These are phyloP conservation scores for Corvus moneduloides DNA, from an alignment of 2,113 vertebrate genomes.

Conservation along the genomic window DNA sequence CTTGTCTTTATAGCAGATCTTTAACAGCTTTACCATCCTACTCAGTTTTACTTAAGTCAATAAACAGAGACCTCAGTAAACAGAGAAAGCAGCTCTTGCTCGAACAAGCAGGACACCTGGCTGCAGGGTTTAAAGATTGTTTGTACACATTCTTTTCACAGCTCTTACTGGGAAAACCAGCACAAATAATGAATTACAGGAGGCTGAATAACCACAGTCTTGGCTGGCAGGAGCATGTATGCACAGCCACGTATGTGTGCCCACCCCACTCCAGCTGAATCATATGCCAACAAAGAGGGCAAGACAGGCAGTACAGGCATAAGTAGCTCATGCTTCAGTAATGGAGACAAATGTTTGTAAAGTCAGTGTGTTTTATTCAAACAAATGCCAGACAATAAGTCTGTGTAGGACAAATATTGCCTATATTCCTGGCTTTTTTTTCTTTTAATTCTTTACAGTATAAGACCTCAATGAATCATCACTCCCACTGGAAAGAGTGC, in stretches of 20 bases:
- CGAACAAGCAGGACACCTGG: slow-evolving; percentile 39
- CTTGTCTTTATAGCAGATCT: slow-evolving; percentile 1
- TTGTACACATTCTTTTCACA: slow-evolving; percentile 28
- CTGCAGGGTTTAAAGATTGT: not conserved
- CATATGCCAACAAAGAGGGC: not conserved
- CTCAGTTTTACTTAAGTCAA: not conserved
- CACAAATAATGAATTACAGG: not conserved
- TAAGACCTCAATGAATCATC: not conserved
- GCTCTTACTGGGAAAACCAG: not conserved
- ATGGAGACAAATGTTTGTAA: not conserved
- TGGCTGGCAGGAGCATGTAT: not conserved
- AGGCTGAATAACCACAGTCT: not conserved
- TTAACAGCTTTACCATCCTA: slow-evolving; percentile 43
- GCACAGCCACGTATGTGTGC: not conserved
- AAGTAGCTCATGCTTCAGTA: not conserved
- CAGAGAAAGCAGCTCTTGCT: not conserved
- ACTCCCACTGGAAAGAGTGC: not conserved
- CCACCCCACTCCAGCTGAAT: not conserved
- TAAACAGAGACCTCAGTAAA: slow-evolving; percentile 41
- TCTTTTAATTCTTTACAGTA: not conserved
- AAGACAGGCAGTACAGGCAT: not conserved
- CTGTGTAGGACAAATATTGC: not conserved
- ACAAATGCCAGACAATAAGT: not conserved
- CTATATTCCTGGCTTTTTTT: not conserved
- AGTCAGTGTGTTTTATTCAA: not conserved